Evolutionary conservation across 35 echinoderm and acorn worm species (phyloP).

Genomic region (Anneissia japonica): DNA sequence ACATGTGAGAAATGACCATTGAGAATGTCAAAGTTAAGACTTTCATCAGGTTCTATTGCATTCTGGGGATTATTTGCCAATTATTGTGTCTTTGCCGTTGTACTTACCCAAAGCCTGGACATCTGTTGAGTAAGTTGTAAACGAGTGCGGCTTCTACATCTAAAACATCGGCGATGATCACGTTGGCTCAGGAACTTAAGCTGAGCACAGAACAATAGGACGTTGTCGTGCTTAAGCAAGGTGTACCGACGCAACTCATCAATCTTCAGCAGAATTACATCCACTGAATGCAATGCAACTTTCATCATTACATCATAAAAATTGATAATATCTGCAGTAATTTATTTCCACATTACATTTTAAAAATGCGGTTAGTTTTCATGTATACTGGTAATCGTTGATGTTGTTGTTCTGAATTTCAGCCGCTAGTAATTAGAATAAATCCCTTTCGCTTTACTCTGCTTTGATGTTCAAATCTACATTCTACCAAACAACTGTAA

Average conservation of each 20-base stretch:
- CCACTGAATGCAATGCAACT: not conserved
- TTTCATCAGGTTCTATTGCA: not conserved
- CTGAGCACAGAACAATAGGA: not conserved
- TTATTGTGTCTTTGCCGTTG: not conserved
- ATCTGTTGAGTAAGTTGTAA: not conserved
- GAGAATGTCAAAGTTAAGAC: not conserved
- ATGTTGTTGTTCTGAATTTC: no score
- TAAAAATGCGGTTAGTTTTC: not conserved
- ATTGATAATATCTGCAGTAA: not conserved
- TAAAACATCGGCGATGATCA: not conserved
- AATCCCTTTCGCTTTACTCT: not conserved
- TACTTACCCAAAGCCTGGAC: not conserved
- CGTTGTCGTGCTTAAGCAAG: not conserved
- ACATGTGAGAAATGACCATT: not conserved
- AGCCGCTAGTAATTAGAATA: no score
- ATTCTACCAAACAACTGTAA: not conserved
- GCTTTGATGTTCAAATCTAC: not conserved
- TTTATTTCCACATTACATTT: not conserved
- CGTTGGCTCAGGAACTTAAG: not conserved
- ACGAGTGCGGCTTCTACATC: not conserved
- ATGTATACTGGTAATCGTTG: not conserved
- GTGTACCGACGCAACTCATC: no score
- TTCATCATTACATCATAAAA: not conserved
- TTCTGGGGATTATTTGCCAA: not conserved
- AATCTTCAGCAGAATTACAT: not conserved